phyloP scores from a whole-genome alignment of 2,888 invertebrate genomes.

The Lysandra bellargus region DNA sequence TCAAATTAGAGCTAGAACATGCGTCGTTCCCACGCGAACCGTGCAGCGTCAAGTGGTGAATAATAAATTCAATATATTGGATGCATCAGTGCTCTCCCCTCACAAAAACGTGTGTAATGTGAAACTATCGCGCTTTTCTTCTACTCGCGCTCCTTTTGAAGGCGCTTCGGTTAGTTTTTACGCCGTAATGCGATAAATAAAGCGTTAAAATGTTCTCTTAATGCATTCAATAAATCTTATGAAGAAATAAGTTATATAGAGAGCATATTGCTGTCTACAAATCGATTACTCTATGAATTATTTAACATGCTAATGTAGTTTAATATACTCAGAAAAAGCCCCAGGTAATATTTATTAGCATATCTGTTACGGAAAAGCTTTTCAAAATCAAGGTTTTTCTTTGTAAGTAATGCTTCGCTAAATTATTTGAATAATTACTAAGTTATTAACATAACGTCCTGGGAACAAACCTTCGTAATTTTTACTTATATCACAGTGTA shows the following conservation, averaged over 20 bases:
- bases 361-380: slow-evolving; percentile 1
- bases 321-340: not conserved
- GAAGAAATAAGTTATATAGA: not conserved
- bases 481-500: not conserved
- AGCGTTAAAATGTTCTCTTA: slow-evolving; percentile 46
- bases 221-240: not conserved
- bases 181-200: slow-evolving; percentile 20
- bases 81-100: slow-evolving; percentile 70
- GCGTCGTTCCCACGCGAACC: slow-evolving; percentile 65
- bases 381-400: not conserved
- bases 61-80: slow-evolving; percentile 69
- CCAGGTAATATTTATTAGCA: slow-evolving; percentile 4
- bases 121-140: slow-evolving; percentile 45
- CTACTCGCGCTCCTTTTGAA: slow-evolving; percentile 36
- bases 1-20: not conserved
- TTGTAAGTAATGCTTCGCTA: not conserved
- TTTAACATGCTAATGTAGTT: slow-evolving; percentile 13
- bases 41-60: slow-evolving; percentile 62
- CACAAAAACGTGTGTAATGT: slow-evolving; percentile 67
- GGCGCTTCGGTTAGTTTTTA: not conserved
- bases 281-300: not conserved
- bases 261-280: not conserved
- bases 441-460: not conserved
- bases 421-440: not conserved
- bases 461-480: not conserved